Evolutionary conservation across 2,113 vertebrate genomes (phyloP), one percentile per base, ranked within the genome.

Genomic region (Proterorhinus semilunaris): DNA sequence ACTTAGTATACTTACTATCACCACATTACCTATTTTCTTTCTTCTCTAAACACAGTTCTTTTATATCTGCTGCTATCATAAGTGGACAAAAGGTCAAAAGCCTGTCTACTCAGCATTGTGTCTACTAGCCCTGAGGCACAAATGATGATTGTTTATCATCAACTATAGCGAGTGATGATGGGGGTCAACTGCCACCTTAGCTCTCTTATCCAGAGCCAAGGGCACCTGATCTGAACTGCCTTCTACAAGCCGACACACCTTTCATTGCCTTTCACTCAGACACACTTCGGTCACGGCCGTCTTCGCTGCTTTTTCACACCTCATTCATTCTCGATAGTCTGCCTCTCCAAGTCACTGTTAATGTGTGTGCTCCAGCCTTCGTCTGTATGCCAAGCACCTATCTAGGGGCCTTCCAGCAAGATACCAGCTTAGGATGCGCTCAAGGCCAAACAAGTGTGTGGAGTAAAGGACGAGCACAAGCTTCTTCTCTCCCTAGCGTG

Each of bases 361-460:
- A 72, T 59, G 27, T 52, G 53, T 6, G 16, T 62, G 69, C 59
- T 42, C 6, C 4, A 69, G 67, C 58, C 82, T 79, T 87, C 75
- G 87, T 89, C 83, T 83, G 85, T 89, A 89, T 88, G 87, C 83
- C 76, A 74, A 85, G 76, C 76, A 43, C 80, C 86, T 81, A 71
- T 83, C 77, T 78, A 72, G 78, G 79, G 72, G 70, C 81, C 74
- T 85, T 89, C 75, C 78, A 89, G 82, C 78, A 66, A 88, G 68
- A 83, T 42, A 80, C 72, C 74, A 77, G 85, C 81, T 84, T 80
- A 82, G 80, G 74, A 85, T 80, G 72, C 82, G 79, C 87, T 88
- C 85, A 90, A 88, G 84, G 85, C 85, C 86, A 89, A 88, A 88
- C 87, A 88, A 88, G 79, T 85, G 69, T 73, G 74, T 75, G 86